A percentile compares a stretch with the other conserved stretches of the same genome.
These are phyloP conservation scores for Pollenia labialis DNA, from an alignment of 2,888 invertebrate genomes.

Conservation along the genomic window DNA sequence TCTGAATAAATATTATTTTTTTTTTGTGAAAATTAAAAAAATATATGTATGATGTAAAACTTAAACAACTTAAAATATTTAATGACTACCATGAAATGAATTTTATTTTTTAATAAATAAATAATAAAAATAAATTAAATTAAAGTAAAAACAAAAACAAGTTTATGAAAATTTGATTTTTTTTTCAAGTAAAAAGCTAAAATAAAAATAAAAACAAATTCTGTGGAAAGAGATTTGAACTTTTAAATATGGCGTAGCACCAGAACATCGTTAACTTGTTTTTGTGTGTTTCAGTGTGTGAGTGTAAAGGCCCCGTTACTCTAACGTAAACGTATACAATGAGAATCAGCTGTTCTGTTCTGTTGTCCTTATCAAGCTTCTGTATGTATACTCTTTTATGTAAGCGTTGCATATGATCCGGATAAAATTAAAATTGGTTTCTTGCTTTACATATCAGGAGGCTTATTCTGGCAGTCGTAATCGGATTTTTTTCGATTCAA, in stretches of 20 bases:
- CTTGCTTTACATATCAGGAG: too few relatives aligned
- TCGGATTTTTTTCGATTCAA: too few relatives aligned
- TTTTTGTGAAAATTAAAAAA: conserved; percentile 14
- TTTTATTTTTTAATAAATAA: conserved; percentile 59
- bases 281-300: conserved; percentile 26
- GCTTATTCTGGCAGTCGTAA: too few relatives aligned
- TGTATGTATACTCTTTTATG: background rate
- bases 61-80: conserved; percentile 82
- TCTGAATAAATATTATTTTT: conserved; percentile 3
- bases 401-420: background rate
- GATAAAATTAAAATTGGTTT: too few relatives aligned
- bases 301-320: background rate
- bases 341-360: too few relatives aligned
- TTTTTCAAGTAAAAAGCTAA: conserved; percentile 35
- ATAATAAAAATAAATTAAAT: conserved; percentile 55
- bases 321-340: too few relatives aligned
- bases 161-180: conserved; percentile 17
- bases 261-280: conserved; percentile 71
- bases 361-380: too few relatives aligned
- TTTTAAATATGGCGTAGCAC: conserved; percentile 80
- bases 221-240: conserved; percentile 75
- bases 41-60: conserved; percentile 46
- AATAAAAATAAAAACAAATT: conserved; percentile 40
- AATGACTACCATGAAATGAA: conserved; percentile 81
- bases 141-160: conserved; percentile 60